Evolutionary conservation across 2,113 vertebrate genomes (phyloP), one percentile per base, ranked within the genome.

Genomic region (Salvelinus alpinus): DNA sequence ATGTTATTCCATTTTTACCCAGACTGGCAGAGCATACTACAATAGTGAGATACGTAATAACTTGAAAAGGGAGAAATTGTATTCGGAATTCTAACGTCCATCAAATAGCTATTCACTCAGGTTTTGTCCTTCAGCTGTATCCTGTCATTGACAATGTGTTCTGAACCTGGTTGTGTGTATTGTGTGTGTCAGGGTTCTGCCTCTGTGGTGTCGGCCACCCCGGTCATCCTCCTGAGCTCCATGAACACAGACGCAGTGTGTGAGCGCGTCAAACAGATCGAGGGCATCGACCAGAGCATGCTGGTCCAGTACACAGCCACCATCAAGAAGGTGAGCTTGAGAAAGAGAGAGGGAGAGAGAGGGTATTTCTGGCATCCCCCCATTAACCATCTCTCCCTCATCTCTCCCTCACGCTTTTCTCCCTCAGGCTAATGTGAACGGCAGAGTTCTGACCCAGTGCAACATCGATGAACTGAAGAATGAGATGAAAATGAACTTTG

Each of bases 401-500:
- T 25, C 25, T 25, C 25, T 25, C 25, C 25, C 25, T 25, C 25
- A 25, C 25, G 7, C n/a, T 3, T 25, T 11, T 25, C 60, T 48
- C 34, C 22, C 24, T 44, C 85, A 99, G 98, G 97, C 97, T 57
- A 99, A 99, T 76, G 95, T 99, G 70, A 99, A 99, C 72, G 98
- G 97, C 1, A 90, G 98, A 79, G 98, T 99, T 51, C 86, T 99
- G 84, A 92, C 95, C 84, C 98, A 99, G 85, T 99, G 98, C 81
- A 96, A 96, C 89, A 91, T 95, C 48, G 98, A 99, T n/a, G 98
- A 99, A 83, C 93, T 99, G 87, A 99, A 98, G 92, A 97, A 96
- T 80, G 98, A 99, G 84, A 99, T 99, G 96, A 97, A 27, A 89
- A 99, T 99, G 98, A 99, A 99, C 90, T 99, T 99, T 90, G 98